phyloP scores from a whole-genome alignment of 2,797 vertebrate species.

The Megaceryle alcyon region DNA sequence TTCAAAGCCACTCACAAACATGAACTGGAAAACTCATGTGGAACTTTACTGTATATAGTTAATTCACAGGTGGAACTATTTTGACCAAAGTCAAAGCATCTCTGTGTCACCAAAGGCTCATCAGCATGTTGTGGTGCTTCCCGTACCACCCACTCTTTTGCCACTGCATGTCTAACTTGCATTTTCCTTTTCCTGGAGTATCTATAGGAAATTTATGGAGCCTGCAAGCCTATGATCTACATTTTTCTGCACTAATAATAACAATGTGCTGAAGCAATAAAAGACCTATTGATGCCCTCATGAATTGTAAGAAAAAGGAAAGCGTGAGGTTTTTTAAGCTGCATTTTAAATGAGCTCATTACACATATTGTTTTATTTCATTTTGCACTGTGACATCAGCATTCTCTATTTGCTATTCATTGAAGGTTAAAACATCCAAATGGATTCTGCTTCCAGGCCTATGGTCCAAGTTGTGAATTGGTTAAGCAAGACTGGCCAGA shows the following conservation, averaged over 20 bases:
- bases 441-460: constrained; percentile 24
- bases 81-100: neutral
- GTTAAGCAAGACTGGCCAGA: constrained; percentile 23
- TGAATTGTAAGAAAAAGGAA: constrained; percentile 2
- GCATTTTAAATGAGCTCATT: constrained; percentile 56
- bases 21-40: neutral
- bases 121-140: accelerated
- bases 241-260: constrained; percentile 27
- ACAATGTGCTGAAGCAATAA: neutral
- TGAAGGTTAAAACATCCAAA: constrained; percentile 51
- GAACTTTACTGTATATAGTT: neutral
- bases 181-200: neutral
- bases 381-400: constrained; percentile 40
- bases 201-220: neutral
- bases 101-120: neutral
- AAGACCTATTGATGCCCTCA: constrained; percentile 14
- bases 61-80: neutral
- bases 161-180: neutral
- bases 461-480: constrained; percentile 26
- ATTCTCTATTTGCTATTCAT: constrained; percentile 39
- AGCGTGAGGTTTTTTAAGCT: neutral
- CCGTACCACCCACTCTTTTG: neutral
- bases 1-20: neutral
- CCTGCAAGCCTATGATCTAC: neutral
- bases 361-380: constrained; percentile 52